Evolutionary conservation across 1,140 invertebrate species (phyloP).

Genomic region (Drosophila subobscura): DNA sequence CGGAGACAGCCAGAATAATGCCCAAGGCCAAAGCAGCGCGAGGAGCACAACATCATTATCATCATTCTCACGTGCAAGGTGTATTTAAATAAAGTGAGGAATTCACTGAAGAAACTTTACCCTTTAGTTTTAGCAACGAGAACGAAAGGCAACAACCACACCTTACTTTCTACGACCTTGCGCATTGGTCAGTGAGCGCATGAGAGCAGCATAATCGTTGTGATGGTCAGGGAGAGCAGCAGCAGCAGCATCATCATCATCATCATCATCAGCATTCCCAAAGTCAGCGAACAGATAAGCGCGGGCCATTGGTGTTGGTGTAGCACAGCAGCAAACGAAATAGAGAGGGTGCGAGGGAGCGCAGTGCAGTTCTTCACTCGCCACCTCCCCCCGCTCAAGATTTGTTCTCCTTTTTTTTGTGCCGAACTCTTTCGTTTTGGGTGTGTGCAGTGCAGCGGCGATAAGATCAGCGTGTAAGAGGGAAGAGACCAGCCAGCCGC

Average conservation of each 20-base stretch:
- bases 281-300: slow-evolving; percentile 32
- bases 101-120: too few species aligned
- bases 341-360: background rate
- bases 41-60: slow-evolving; percentile 34
- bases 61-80: slow-evolving; percentile 1
- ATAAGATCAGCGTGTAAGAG: slow-evolving; percentile 73
- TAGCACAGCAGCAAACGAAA: slow-evolving; percentile 52
- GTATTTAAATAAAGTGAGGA: slow-evolving; percentile 10
- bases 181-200: too few species aligned
- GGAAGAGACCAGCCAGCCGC: too few species aligned
- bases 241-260: slow-evolving; percentile 29
- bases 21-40: slow-evolving; percentile 70
- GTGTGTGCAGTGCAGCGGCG: slow-evolving; percentile 55
- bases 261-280: slow-evolving; percentile 33
- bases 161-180: too few species aligned
- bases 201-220: too few species aligned
- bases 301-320: slow-evolving; percentile 22
- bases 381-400: background rate
- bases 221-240: background rate
- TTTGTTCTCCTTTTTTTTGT: slow-evolving; percentile 34
- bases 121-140: too few species aligned
- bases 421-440: slow-evolving; percentile 70
- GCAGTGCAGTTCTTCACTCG: slow-evolving; percentile 18
- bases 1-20: slow-evolving; percentile 26
- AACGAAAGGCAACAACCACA: too few species aligned